Percentiles rank a stretch among this genome's conserved stretches.
phyloP scores from a whole-genome alignment of 2,113 vertebrate species.

The Ardeotis arabs region DNA sequence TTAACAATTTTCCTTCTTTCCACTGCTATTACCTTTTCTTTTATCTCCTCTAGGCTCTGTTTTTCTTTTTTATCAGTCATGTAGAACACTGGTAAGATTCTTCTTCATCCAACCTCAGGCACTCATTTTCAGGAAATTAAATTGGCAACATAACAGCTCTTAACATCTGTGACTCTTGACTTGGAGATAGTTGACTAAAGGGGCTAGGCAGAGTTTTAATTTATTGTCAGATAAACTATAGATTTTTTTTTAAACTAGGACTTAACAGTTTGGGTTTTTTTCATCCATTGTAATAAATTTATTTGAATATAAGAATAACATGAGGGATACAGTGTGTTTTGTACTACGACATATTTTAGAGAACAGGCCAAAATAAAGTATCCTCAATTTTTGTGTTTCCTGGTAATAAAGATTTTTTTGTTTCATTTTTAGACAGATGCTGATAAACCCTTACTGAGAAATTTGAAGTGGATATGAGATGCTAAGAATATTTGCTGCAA shows the following conservation, averaged over 20 bases:
- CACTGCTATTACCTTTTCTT: neutral
- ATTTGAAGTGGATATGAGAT: neutral
- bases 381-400: neutral
- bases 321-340: neutral
- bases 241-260: neutral
- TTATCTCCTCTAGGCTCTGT: neutral
- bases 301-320: neutral
- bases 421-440: neutral
- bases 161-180: slow-evolving; percentile 60
- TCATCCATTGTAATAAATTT: neutral
- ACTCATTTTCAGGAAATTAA: slow-evolving; percentile 64
- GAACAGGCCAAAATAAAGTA: neutral
- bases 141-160: slow-evolving; percentile 26
- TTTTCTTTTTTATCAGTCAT: slow-evolving; percentile 7
- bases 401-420: neutral
- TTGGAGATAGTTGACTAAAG: slow-evolving; percentile 34
- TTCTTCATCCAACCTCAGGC: slow-evolving; percentile 40
- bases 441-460: neutral
- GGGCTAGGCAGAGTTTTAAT: neutral
- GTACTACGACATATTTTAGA: neutral
- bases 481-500: neutral
- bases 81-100: neutral
- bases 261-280: neutral
- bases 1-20: neutral
- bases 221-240: slow-evolving; percentile 17